phyloP scores from a whole-genome alignment of 2,797 vertebrate genomes.

The Lepilemur ruficaudatus region DNA sequence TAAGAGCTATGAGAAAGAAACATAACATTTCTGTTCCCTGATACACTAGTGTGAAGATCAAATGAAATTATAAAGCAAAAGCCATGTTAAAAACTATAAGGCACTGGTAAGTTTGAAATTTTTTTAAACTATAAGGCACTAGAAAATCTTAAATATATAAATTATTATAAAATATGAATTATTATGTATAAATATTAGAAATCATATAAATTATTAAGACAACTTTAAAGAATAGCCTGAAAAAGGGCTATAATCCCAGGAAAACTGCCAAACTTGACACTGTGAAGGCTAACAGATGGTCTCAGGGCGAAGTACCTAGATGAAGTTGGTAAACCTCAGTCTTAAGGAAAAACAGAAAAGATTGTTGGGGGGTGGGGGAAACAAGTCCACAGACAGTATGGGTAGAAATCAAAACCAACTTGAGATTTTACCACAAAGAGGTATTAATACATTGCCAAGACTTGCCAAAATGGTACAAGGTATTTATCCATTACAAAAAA shows the following conservation, averaged over 20 bases:
- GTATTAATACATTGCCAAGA: background rate
- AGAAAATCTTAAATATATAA: background rate
- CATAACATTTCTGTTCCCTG: background rate
- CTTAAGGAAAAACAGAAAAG: background rate
- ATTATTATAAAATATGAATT: conserved; percentile 27
- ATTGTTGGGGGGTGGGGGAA: background rate
- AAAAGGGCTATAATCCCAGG: background rate
- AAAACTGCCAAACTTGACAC: background rate
- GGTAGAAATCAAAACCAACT: background rate
- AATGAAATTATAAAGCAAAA: background rate
- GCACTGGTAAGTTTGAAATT: background rate
- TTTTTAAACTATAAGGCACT: background rate
- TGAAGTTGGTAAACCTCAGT: background rate
- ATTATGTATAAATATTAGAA: background rate
- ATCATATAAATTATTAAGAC: background rate
- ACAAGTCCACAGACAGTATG: background rate
- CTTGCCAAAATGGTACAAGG: background rate
- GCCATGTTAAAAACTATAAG: background rate
- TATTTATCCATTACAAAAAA: background rate
- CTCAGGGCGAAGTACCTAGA: background rate
- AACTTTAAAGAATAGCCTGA: background rate
- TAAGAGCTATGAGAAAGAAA: background rate
- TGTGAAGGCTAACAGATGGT: background rate
- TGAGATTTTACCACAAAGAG: background rate
- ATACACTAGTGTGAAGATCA: background rate